Evolutionary conservation across 1,140 invertebrate genomes (phyloP), one percentile per base, ranked within the genome.

Genomic region (Zaprionus africanus): DNA sequence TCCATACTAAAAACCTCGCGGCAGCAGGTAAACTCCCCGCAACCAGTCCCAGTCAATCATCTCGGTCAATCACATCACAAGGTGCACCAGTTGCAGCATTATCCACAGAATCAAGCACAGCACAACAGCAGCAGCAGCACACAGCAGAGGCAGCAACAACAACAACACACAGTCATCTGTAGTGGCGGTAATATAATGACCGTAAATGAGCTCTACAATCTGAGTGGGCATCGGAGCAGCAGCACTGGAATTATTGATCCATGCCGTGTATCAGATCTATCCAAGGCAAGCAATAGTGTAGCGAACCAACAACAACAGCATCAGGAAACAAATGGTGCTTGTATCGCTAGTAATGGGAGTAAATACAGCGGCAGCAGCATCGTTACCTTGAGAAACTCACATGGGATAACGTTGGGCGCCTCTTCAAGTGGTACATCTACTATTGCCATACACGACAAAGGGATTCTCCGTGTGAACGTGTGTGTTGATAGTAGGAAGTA

Each of bases 401-500:
- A 75, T 53, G 67, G 71, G 4, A 43, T 75, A 12, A 24, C 61
- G 11, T 46, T 82, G 6, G 69, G 79, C 53, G 53, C 75, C 15
- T 59, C 72, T 4, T 24, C 46, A 4, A 46, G 41, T 28, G 61
- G 31, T 54, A 31, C 31, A 11, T 3, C 51, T 46, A n/a, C 78
- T n/a, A 84, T 71, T 72, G 12, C 54, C 2, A 67, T 86, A 13
- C 73, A 81, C 43, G 80, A 83, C 5, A 84, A 81, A 9, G 68
- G 51, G 34, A 31, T 87, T 19, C 56, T 83, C 34, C 76, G 76
- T 68, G 73, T 82, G n/a, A 66, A 58, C 58, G 73, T 81, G 73
- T 85, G 72, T 74, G 41, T 85, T 58, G 71, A 87, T 63, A 79
- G 51, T 77, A 79, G 79, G 31, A 87, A 84, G 49, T 87, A 76